Base-by-base conservation (phyloP, 1,140 invertebrate genomes). In the Ceratoteleas bidentatus region DNA sequence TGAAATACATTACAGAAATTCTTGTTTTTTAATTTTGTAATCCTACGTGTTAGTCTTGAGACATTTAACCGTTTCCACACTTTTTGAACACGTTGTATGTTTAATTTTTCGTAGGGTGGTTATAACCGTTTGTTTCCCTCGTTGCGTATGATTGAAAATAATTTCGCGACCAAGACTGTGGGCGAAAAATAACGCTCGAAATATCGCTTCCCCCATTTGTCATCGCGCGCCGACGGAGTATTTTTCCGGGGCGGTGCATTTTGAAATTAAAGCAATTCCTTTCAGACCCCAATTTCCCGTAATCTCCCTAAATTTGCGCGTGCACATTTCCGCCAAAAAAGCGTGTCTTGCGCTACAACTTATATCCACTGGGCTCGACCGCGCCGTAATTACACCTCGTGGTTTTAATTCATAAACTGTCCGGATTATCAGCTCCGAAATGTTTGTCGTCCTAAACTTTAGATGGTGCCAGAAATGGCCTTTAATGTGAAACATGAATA, bases 401-500 rank as follows among this genome's bases (percentile, higher is more conserved):
- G 33, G 40, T 65, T 78, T 78, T 69, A 78, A 57, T 78, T 58
- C 60, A 58, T 57, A 57, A 62, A 65, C 36, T 70, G 58, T 65
- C 53, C 40, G 33, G 62, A 69, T 68, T 76, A 76, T 76, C 66
- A 24, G 65, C 58, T 64, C 16, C 52, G 36, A 64, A 70, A 57
- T 70, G 60, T 60, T 66, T 66, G 50, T 58, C 13, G 56, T 50
- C 24, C 52, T 45, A 32, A 66, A 72, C 61, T 72, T 61, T 60
- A 16, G 61, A 72, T 61, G 66, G 57, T 13, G 32, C 33, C 38
- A 49, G 16, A 62, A 77, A 61, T 58, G 66, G 47, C 66, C 66
- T 79, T 79, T 79, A 79, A 72, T 66, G 72, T 61, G 60, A 79
- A 72, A 72, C 66, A 79, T 79, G 76, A 72, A 79, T 72, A 79